Evolutionary conservation across 1,140 invertebrate genomes (phyloP).

Genomic region (Pseudomyrmex dendroicus): DNA sequence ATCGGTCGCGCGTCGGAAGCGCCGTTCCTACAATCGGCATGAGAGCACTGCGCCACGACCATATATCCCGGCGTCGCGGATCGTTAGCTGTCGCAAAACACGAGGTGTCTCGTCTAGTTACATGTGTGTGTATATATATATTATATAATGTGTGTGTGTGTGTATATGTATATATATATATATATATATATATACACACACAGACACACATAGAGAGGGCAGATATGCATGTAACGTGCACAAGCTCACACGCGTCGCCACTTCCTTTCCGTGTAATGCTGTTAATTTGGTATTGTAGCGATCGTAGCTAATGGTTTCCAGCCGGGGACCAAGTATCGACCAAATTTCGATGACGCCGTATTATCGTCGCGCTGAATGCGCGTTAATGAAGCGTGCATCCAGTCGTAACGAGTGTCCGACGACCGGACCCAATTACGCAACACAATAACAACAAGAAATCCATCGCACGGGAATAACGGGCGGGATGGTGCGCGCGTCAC

Average conservation of each 20-base stretch:
- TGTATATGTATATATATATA: too few relatives aligned
- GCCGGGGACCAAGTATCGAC: constrained; percentile 43
- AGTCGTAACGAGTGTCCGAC: constrained; percentile 39
- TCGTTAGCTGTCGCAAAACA: constrained; percentile 45
- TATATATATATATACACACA: background rate
- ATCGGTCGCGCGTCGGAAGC: constrained; percentile 44
- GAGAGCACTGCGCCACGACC: constrained; percentile 9
- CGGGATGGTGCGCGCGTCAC: background rate
- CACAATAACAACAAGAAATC: background rate
- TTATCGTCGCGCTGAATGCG: constrained; percentile 51
- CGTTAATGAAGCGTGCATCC: constrained; percentile 56
- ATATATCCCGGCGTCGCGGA: constrained; percentile 45
- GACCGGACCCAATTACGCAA: constrained; percentile 23
- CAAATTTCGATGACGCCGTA: constrained; percentile 57
- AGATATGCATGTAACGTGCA: background rate
- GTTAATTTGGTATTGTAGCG: constrained; percentile 61
- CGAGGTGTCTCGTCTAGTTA: background rate
- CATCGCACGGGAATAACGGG: background rate
- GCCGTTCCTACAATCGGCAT: constrained; percentile 47
- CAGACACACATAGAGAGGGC: background rate
- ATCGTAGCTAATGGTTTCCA: constrained; percentile 58
- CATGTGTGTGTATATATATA: too few relatives aligned
- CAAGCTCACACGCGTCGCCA: constrained; percentile 27
- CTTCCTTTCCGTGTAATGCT: constrained; percentile 53
- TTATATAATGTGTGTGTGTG: too few relatives aligned